A percentile compares a stretch with the other conserved stretches of the same genome.
Conservation (phyloP, 1,140 invertebrate species). For the Delia radicum region DNA sequence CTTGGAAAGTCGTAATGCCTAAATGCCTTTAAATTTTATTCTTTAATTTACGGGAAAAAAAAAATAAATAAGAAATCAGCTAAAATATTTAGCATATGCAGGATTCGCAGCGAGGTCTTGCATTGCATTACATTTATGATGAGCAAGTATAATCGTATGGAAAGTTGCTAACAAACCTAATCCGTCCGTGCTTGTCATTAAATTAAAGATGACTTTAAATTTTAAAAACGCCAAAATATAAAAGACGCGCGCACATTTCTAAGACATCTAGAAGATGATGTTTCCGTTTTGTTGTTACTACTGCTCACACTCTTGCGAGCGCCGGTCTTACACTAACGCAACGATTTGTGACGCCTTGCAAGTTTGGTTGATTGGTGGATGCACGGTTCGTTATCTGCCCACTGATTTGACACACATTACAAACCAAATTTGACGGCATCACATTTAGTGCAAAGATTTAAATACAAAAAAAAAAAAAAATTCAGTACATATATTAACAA, state of each 20-base stretch:
- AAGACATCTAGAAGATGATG: background rate
- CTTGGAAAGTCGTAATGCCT: background rate
- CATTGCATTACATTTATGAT: too few species aligned
- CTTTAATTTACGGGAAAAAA: too few species aligned
- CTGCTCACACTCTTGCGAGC: background rate
- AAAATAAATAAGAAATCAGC: too few species aligned
- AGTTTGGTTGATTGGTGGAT: slow-evolving; percentile 33
- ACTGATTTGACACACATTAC: slow-evolving; percentile 37
- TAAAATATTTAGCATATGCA: too few species aligned
- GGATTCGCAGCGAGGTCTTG: too few species aligned
- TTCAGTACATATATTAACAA: background rate
- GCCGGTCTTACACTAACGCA: background rate
- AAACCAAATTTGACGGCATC: slow-evolving; percentile 46
- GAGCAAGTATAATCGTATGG: too few species aligned
- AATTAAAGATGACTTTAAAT: too few species aligned
- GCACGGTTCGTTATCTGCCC: slow-evolving; percentile 21
- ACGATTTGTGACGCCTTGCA: background rate
- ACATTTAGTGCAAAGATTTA: background rate
- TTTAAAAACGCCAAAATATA: too few species aligned
- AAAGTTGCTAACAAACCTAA: too few species aligned
- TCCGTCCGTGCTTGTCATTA: background rate
- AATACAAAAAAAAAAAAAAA: slow-evolving; percentile 35
- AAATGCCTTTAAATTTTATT: too few species aligned
- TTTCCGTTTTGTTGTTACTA: background rate
- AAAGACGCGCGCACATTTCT: background rate